These are phyloP conservation scores for Drosophila leonis DNA, from an alignment of 2,888 invertebrate genomes.

Conservation along the genomic window DNA sequence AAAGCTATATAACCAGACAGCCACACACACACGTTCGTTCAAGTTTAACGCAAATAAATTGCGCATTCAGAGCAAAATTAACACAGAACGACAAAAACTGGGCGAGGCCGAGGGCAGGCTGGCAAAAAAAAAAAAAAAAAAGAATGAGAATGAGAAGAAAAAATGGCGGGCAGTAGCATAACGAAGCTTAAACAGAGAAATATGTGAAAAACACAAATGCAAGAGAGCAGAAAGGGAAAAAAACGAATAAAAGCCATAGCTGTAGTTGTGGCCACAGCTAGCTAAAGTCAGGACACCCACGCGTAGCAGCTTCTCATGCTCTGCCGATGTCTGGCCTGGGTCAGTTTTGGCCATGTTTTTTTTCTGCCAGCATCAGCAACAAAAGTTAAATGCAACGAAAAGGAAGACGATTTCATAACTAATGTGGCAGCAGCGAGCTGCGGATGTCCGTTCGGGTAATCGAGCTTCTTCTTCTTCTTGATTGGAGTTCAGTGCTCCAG, in stretches of 20 bases:
- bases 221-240: slow-evolving; percentile 19
- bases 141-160: slow-evolving; percentile 2
- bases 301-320: slow-evolving; percentile 16
- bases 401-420: slow-evolving; percentile 48
- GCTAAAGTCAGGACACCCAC: slow-evolving; percentile 29
- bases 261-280: slow-evolving; percentile 32
- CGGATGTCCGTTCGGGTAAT: slow-evolving; percentile 61
- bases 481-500: slow-evolving; percentile 44
- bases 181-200: slow-evolving; percentile 65
- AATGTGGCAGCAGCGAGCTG: slow-evolving; percentile 38
- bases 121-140: slow-evolving; percentile 1
- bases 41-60: slow-evolving; percentile 81
- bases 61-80: slow-evolving; percentile 79
- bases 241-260: slow-evolving; percentile 10
- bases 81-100: slow-evolving; percentile 56
- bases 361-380: slow-evolving; percentile 48
- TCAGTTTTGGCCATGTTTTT: slow-evolving; percentile 20
- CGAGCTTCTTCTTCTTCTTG: slow-evolving; percentile 44
- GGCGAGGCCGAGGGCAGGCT: slow-evolving; percentile 27
- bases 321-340: not conserved
- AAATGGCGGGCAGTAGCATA: slow-evolving; percentile 55
- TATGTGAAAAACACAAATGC: slow-evolving; percentile 51
- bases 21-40: slow-evolving; percentile 32
- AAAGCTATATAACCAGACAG: slow-evolving; percentile 12
- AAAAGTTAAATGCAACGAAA: slow-evolving; percentile 40